Evolutionary conservation across 2,797 vertebrate species (phyloP).

Genomic region (Gadopsis marmoratus): DNA sequence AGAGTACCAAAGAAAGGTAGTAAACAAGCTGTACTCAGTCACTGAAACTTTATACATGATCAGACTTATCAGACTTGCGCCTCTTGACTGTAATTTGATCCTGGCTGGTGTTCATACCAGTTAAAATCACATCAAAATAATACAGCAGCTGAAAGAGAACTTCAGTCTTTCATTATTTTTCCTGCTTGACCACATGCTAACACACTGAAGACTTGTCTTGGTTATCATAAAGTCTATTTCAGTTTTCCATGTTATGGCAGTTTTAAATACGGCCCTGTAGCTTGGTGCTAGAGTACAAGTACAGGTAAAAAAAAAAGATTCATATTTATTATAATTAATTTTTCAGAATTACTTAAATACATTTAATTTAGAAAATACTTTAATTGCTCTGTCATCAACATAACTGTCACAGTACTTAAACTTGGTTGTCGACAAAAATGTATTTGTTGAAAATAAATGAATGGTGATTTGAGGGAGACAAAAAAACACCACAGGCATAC

Average conservation of each 20-base stretch:
- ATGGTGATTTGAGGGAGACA: background rate
- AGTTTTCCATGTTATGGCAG: too few species aligned
- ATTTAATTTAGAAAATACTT: background rate
- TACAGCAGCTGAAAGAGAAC: too few species aligned
- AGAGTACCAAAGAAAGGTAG: too few species aligned
- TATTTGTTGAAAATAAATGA: background rate
- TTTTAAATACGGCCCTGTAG: too few species aligned
- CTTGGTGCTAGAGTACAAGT: too few species aligned
- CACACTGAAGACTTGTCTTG: too few species aligned
- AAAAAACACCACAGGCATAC: background rate
- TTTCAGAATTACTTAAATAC: background rate
- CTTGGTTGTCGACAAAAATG: background rate
- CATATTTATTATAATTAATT: too few species aligned
- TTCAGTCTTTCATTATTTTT: too few species aligned
- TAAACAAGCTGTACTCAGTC: background rate
- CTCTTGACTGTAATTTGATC: background rate
- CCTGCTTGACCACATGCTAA: too few species aligned
- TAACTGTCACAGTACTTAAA: background rate
- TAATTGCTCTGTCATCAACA: background rate
- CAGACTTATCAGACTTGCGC: background rate
- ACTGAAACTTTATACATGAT: background rate
- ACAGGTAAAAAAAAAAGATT: too few species aligned
- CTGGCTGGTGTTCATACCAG: background rate
- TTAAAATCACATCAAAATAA: background rate
- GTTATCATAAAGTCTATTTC: too few species aligned